These are phyloP conservation scores for Galeruca laticollis DNA, from an alignment of 2,888 invertebrate species.

Conservation along the genomic window DNA sequence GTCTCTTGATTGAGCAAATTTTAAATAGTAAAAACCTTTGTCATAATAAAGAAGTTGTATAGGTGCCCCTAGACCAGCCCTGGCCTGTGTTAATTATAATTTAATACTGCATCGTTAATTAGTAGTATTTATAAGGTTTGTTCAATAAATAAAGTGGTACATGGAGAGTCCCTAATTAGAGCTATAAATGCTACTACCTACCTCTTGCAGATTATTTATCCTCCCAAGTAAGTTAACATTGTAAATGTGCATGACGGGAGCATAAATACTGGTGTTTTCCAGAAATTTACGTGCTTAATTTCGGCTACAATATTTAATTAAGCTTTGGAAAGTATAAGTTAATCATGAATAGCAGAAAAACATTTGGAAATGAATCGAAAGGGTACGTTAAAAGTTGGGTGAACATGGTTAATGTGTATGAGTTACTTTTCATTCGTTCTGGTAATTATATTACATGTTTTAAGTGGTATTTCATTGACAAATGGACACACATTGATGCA, in stretches of 20 bases:
- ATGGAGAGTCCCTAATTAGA: constrained; percentile 4
- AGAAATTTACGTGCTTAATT: constrained; percentile 9
- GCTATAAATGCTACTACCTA: background rate
- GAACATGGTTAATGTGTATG: too few relatives aligned
- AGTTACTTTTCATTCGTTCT: too few relatives aligned
- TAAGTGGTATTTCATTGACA: too few relatives aligned
- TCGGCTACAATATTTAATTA: constrained; percentile 7
- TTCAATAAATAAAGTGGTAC: constrained; percentile 12
- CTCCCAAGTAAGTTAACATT: constrained; percentile 10
- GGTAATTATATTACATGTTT: too few relatives aligned
- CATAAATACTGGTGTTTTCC: constrained; percentile 14
- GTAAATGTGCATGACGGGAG: constrained; percentile 8
- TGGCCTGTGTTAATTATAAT: background rate
- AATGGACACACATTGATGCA: too few relatives aligned
- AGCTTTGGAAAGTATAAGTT: background rate
- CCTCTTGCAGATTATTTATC: constrained; percentile 1
- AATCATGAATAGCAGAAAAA: background rate
- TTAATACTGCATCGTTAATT: background rate
- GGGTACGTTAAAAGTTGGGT: too few relatives aligned
- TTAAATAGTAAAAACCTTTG: background rate
- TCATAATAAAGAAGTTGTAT: too few relatives aligned
- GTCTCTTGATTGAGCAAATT: too few relatives aligned
- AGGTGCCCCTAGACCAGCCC: background rate
- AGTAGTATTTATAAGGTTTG: constrained; percentile 1
- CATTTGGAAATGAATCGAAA: background rate